Evolutionary conservation across 2,113 vertebrate species (phyloP).

Genomic region (Sylvicapra grimmia): DNA sequence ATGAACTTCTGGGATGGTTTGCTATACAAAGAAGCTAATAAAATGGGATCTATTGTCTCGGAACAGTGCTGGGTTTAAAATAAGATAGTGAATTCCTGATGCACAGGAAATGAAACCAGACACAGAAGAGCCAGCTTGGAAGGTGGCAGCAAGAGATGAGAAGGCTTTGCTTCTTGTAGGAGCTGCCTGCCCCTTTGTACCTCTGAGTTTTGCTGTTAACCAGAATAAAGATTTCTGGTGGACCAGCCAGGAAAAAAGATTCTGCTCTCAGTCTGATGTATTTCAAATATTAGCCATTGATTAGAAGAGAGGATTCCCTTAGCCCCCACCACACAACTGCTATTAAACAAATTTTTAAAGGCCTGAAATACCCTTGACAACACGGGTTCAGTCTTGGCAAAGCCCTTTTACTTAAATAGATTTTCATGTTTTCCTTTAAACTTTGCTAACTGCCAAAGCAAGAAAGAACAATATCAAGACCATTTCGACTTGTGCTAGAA

Average conservation of each 20-base stretch:
- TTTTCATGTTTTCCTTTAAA: not conserved
- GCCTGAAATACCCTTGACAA: not conserved
- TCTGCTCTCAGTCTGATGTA: not conserved
- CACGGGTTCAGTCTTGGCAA: not conserved
- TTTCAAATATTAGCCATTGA: not conserved
- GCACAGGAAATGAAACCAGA: constrained; percentile 1
- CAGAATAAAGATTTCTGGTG: not conserved
- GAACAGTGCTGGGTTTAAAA: not conserved
- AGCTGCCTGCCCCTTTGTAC: not conserved
- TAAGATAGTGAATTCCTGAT: not conserved
- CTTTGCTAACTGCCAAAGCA: not conserved
- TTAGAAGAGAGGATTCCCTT: not conserved
- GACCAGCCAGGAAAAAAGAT: not conserved
- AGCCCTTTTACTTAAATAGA: not conserved
- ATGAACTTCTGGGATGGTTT: not conserved
- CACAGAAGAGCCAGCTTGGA: not conserved
- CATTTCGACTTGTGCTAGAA: not conserved
- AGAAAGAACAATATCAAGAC: not conserved
- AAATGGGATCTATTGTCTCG: not conserved
- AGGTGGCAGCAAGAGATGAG: not conserved
- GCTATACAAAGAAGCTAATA: not conserved
- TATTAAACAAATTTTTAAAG: not conserved
- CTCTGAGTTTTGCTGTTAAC: not conserved
- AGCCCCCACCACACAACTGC: not conserved
- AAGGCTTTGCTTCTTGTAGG: not conserved